Evolutionary conservation across 2,888 invertebrate genomes (phyloP).

Genomic region (Panopea generosa): DNA sequence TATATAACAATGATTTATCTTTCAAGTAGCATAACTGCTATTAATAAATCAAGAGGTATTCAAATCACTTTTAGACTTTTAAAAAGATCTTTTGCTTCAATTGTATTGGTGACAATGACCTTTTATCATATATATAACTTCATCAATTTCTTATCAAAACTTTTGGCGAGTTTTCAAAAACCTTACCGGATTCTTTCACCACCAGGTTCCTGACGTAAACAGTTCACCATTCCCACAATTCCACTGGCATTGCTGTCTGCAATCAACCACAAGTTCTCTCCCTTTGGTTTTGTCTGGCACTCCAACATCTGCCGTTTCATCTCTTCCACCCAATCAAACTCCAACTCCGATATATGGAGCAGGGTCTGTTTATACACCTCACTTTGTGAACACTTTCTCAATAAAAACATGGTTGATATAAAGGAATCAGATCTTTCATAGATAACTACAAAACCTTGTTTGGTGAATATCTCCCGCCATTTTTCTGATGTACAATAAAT

Average conservation of each 20-base stretch:
- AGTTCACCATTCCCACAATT: slow-evolving; percentile 94
- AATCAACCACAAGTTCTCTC: slow-evolving; percentile 87
- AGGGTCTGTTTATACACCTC: slow-evolving; percentile 42
- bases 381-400: slow-evolving; percentile 86
- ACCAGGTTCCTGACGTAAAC: slow-evolving; percentile 94
- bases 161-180: too few species aligned
- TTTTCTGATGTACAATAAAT: slow-evolving; percentile 70
- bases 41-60: too few species aligned
- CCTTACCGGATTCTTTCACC: slow-evolving; percentile 90
- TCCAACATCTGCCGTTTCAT: slow-evolving; percentile 91
- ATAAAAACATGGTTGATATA: slow-evolving; percentile 86
- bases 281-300: slow-evolving; percentile 87
- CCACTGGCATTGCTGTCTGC: slow-evolving; percentile 91
- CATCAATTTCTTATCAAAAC: too few species aligned
- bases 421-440: slow-evolving; percentile 89
- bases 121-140: too few species aligned
- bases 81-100: too few species aligned
- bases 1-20: too few species aligned
- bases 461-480: slow-evolving; percentile 73
- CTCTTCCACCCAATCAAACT: slow-evolving; percentile 90
- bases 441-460: slow-evolving; percentile 87
- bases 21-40: too few species aligned
- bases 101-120: too few species aligned
- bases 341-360: slow-evolving; percentile 66
- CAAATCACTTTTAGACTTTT: too few species aligned